Conservation (phyloP, 2,888 invertebrate genomes). For the Drosophila bunnanda region DNA sequence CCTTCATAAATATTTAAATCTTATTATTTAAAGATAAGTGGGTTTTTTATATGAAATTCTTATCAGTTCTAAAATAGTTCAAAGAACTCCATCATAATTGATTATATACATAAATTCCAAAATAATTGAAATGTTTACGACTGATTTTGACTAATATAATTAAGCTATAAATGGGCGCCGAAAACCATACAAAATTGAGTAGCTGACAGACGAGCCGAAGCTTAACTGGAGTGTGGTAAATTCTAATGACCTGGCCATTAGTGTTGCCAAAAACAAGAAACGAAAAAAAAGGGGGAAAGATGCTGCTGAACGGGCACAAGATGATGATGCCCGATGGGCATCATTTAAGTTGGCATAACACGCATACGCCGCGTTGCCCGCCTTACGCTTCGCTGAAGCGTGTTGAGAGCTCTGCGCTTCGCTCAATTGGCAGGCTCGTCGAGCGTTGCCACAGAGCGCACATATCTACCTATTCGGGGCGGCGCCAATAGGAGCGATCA, state of each 20-base stretch:
- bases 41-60: neutral
- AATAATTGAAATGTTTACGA: neutral
- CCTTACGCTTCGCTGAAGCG: constrained; percentile 75
- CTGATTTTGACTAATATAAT: constrained; percentile 2
- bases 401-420: constrained; percentile 72
- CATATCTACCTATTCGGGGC: constrained; percentile 14
- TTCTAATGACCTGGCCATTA: constrained; percentile 44
- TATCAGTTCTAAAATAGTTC: neutral
- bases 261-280: constrained; percentile 29
- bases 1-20: neutral
- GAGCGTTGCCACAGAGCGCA: constrained; percentile 58
- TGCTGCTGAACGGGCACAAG: neutral
- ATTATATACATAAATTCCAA: neutral
- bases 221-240: constrained; percentile 40
- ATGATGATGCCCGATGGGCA: constrained; percentile 41
- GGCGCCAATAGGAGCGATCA: constrained; percentile 48
- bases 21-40: neutral
- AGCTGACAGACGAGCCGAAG: constrained; percentile 12
- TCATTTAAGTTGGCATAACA: constrained; percentile 69
- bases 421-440: constrained; percentile 75
- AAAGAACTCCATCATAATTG: neutral
- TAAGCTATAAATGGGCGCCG: constrained; percentile 21
- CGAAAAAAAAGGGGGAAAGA: neutral
- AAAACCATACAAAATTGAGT: constrained; percentile 30
- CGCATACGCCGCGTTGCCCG: constrained; percentile 72